Evolutionary conservation across 1,140 invertebrate species (phyloP), one percentile per base, ranked within the genome.

Genomic region (Centruroides vittatus): DNA sequence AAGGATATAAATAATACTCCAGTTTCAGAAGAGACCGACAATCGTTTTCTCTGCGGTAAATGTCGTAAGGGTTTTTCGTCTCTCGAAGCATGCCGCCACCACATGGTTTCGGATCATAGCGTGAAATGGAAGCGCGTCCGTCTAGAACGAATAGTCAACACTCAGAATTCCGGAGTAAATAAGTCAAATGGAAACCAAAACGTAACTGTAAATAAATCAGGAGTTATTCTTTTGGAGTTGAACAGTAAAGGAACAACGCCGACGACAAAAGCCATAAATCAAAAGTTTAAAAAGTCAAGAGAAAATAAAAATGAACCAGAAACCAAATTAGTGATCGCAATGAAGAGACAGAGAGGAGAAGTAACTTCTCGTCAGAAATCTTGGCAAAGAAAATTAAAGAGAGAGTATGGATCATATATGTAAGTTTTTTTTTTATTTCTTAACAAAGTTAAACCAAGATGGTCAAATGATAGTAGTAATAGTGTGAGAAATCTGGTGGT

Each of bases 341-440:
- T 13, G 12, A 60, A 57, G 35, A 52, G 35, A 36, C 46, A 62
- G 35, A 63, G 56, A 35, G n/a, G 13, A 6, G 41, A 41, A 35
- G 47, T 63, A 8, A 60, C 61, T 35, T 50, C 57, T 12, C 55
- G 55, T 36, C 57, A 60, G 47, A 63, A 54, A 34, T 61, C 61
- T 8, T 66, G 65, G 65, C 48, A 63, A 59, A 66, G 52, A 53
- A 66, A 66, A 48, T 46, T 66, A 13, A 59, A 55, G 8, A 54
- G 61, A 61, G 65, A 66, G 59, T 13, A 63, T 10, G 61, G 65
- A 9, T 61, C 65, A 5, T 66, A 66, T 53, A 63, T 66, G 58
- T 64, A 52, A 58, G 59, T 10, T 55, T 34, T 36, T 55, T 4
- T 55, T 13, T 55, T 35, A 55, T 11, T 55, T 23, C 34, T 23